Evolutionary conservation across 2,888 invertebrate genomes (phyloP), one percentile per base, ranked within the genome.

Genomic region (Hypercompe scribonia): DNA sequence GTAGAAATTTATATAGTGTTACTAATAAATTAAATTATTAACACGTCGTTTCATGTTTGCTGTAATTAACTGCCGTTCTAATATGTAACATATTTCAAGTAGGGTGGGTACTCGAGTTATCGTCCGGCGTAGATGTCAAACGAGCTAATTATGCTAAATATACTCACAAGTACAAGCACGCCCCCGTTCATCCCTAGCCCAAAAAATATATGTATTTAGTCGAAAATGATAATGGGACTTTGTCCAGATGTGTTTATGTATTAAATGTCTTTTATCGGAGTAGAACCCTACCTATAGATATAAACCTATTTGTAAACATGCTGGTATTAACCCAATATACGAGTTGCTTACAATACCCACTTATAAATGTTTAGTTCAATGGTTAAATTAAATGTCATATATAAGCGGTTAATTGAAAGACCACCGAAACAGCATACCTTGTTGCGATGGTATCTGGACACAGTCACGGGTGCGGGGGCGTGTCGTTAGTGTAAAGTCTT

Each of bases 11-110:
- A 81, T 83, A 78, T 82, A 72, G 75, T 70, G 86, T 84, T 87
- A 84, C 87, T 87, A 81, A 80, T 81, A 77, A 78, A 87, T 87
- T 91, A 91, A 90, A 68, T 46, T 11, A 75, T 69, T 75, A 75
- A 72, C 75, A 86, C 81, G 85, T 87, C 83, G 86, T 89, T 90
- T 88, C 88, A 88, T 89, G 87, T 90, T 88, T 87, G 89, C 83
- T 68, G 78, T 83, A 77, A 87, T 84, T 86, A 88, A 87, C 81
- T 58, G 36, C 75, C 75, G 82, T 80, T 78, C 77, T 84, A 83
- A 81, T 76, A 79, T 78, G 70, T 81, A 78, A 79, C 65, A 72
- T 61, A 36, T 66, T 68, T 66, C 13, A 28, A 76, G 68, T 74
- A 79, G 81, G 83, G 79, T 84, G 84, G 87, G 84, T 85, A 84